Conservation (phyloP, 2,113 vertebrate species). For the Petrocephalus zakoni region DNA sequence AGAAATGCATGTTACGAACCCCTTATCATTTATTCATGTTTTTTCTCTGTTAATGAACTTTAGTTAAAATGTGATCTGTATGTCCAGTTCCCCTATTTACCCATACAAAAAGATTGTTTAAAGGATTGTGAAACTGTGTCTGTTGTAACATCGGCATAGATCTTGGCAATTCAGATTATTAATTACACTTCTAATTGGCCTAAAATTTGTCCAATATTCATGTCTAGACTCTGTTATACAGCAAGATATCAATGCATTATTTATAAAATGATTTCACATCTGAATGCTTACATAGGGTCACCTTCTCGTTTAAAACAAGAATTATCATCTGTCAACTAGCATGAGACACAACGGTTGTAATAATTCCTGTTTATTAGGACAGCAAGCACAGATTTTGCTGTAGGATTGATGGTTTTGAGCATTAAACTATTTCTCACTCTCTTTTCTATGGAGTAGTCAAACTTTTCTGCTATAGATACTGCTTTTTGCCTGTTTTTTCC, state of each 20-base stretch:
- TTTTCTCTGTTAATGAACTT: neutral
- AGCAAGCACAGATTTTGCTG: neutral
- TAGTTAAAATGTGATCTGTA: neutral
- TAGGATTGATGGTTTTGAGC: neutral
- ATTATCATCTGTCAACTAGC: neutral
- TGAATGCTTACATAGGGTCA: slow-evolving; percentile 11
- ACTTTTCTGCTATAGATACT: neutral
- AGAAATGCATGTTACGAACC: neutral
- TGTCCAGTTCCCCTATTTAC: neutral
- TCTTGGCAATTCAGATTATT: neutral
- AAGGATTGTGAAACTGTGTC: neutral
- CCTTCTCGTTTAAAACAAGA: neutral
- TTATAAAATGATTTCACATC: neutral
- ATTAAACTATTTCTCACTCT: neutral
- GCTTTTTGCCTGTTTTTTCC: neutral
- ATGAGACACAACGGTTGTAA: neutral
- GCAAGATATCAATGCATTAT: neutral
- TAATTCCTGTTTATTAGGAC: neutral
- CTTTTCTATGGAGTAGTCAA: neutral
- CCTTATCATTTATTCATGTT: neutral
- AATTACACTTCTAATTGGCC: neutral
- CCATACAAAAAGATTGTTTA: neutral
- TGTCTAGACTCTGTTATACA: neutral
- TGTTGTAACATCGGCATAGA: neutral
- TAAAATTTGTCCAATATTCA: neutral